phyloP scores from a whole-genome alignment of 2,797 vertebrate species.

The Sarcophilus harrisii region DNA sequence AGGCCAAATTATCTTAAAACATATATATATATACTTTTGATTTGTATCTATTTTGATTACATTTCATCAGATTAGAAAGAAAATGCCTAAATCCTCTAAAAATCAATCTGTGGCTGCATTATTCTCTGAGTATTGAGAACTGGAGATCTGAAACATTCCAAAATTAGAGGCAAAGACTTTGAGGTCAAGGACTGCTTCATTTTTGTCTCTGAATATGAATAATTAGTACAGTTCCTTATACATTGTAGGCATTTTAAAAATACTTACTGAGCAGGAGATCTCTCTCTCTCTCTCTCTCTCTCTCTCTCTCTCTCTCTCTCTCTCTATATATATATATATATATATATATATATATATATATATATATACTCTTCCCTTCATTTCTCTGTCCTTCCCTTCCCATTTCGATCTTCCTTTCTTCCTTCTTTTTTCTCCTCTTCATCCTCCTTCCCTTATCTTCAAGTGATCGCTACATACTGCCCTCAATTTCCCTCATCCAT shows the following conservation, averaged over 20 bases:
- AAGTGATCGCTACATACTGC: not conserved
- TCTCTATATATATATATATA: too few relatives aligned
- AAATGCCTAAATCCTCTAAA: constrained; percentile 61
- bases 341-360: too few relatives aligned
- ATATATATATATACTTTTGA: constrained; percentile 50
- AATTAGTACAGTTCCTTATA: too few relatives aligned
- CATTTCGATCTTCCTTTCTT: not conserved
- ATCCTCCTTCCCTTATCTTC: not conserved
- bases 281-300: not conserved
- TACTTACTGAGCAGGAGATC: too few relatives aligned
- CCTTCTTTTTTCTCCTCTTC: too few relatives aligned
- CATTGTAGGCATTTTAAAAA: too few relatives aligned
- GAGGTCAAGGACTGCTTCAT: too few relatives aligned
- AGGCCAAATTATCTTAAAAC: constrained; percentile 41
- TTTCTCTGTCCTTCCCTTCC: not conserved
- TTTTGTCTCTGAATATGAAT: too few relatives aligned
- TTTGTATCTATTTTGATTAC: constrained; percentile 65
- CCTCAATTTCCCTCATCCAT: not conserved
- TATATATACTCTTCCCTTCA: too few relatives aligned
- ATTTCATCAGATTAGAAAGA: constrained; percentile 65
- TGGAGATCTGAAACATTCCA: constrained; percentile 24
- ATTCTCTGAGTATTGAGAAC: constrained; percentile 35
- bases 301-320: too few relatives aligned
- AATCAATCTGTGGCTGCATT: constrained; percentile 42
- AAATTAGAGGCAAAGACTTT: too few relatives aligned